Conservation (phyloP, 2,797 vertebrate species). For the Aeoliscus strigatus region DNA sequence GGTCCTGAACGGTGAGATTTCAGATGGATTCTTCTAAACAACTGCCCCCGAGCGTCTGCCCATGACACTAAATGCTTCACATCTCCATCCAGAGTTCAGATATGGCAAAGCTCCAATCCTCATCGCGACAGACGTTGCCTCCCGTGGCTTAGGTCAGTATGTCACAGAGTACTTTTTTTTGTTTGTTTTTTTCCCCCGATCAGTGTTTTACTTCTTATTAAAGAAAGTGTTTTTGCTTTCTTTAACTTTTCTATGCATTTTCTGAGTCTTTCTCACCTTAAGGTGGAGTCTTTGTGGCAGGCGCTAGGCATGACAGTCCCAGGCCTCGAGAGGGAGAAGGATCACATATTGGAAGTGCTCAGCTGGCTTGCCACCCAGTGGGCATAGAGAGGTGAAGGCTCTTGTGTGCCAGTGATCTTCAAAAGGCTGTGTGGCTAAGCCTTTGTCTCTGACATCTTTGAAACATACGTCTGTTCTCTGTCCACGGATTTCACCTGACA, state of each 20-base stretch:
- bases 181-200: no score
- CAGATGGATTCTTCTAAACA: background rate
- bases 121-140: slow-evolving; percentile 96
- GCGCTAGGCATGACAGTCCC: slow-evolving; percentile 99
- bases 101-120: slow-evolving; percentile 97
- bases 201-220: slow-evolving; percentile 81
- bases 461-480: slow-evolving; percentile 89
- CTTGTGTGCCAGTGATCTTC: slow-evolving; percentile 99
- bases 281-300: slow-evolving; percentile 99
- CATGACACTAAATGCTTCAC: no score
- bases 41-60: no score
- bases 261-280: slow-evolving; percentile 99
- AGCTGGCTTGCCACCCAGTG: slow-evolving; percentile 99
- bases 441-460: slow-evolving; percentile 80
- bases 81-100: slow-evolving; percentile 85
- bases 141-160: slow-evolving; percentile 97
- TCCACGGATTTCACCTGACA: slow-evolving; percentile 78
- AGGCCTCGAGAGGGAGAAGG: slow-evolving; percentile 98
- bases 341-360: slow-evolving; percentile 97
- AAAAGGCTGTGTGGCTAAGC: slow-evolving; percentile 97
- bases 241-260: slow-evolving; percentile 99
- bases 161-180: slow-evolving; percentile 41
- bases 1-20: slow-evolving; percentile 90
- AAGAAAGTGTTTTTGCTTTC: slow-evolving; percentile 99
- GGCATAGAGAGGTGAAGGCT: slow-evolving; percentile 97